Base-by-base conservation (phyloP, 2,888 invertebrate genomes). In the Clitarchus hookeri region DNA sequence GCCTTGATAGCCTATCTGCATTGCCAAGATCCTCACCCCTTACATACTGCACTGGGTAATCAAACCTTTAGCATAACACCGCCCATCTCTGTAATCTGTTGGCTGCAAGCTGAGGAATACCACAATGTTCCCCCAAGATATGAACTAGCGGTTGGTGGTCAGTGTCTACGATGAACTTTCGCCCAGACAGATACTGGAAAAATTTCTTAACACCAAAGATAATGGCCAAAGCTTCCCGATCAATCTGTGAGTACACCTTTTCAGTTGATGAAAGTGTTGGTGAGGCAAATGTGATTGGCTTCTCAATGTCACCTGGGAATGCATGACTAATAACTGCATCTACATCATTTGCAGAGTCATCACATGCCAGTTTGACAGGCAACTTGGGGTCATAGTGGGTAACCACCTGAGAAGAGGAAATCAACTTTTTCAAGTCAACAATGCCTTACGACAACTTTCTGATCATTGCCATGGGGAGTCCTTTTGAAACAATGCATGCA, bases 111-210 rank as follows among this genome's bases (percentile, higher is more conserved):
- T n/a, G n/a, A n/a, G n/a, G n/a, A n/a, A n/a, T n/a, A n/a, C 89
- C 54, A 87, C 87, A 88, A 89, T 89, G 88, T 12, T 89, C 89
- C 80, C 89, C 89, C 27, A 92, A 91, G 79, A 92, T 90, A 12
- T 89, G 88, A 11, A 88, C 88, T 11, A 92, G 87, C 2, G 92
- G 91, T 86, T 91, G 89, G 87, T 91, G 90, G 88, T 92, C 91
- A 0, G 91, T 92, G 19, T 90, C 26, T 4, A 91, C 87, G 0
- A 87, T 89, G 84, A 91, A 89, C 12, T 84, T 26, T 12, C 88
- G 79, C 1, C 89, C 89, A 84, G 84, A 89, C 3, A 90, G 12
- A 83, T 89, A 90, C 44, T 88, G 88, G 27, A 88, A 87, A 44
- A 89, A 89, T 16, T 86, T 85, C 84, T 87, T 88, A 25, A 90